Base-by-base conservation (phyloP, 2,113 vertebrate genomes). In the Stegostoma tigrinum region DNA sequence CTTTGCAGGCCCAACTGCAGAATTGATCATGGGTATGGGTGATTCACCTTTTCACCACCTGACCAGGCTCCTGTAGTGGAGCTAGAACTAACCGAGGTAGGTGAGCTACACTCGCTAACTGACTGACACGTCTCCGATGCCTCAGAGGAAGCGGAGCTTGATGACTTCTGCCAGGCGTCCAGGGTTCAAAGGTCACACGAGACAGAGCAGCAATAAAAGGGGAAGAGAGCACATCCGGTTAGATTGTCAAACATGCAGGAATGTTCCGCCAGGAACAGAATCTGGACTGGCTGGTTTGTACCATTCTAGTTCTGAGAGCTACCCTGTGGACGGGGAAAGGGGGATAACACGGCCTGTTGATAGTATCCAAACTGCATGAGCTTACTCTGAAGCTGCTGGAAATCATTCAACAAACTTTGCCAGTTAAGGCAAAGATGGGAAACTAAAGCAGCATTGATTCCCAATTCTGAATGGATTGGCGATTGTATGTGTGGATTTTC, bases 91-190 rank as follows among this genome's bases (percentile, higher is more conserved):
- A 99, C 99, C 98, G 98, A 98, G 96, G 98, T 99, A 78, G 99
- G 99, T 96, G 99, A 99, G 98, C 97, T 99, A 98, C 99, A 99
- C 97, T 99, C 99, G 97, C 99, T 99, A 97, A 99, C 98, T 0
- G 99, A 99, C 98, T 99, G 99, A 97, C 99, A 99, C 96, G 98
- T 99, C 96, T 99, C 99, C 0, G 99, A 99, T 96, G 99, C 99
- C 97, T 99, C 99, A 0, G 99, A 99, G 96, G 99, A 99, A 0
- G 99, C 99, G 0, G 99, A 99, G 97, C 99, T 99, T 96, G 99
- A 99, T 96, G 99, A 99, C 97, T 99, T 99, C 99, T 99, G 98
- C 96, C 86, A 17, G 38, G 96, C 94, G 78, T 95, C 94, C 94
- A 52, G 67, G 23, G 45, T 75, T 68, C 48, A 52, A 95, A 27